Conservation (phyloP, 2,797 vertebrate species). For the Triplophysa yarkandensis region DNA sequence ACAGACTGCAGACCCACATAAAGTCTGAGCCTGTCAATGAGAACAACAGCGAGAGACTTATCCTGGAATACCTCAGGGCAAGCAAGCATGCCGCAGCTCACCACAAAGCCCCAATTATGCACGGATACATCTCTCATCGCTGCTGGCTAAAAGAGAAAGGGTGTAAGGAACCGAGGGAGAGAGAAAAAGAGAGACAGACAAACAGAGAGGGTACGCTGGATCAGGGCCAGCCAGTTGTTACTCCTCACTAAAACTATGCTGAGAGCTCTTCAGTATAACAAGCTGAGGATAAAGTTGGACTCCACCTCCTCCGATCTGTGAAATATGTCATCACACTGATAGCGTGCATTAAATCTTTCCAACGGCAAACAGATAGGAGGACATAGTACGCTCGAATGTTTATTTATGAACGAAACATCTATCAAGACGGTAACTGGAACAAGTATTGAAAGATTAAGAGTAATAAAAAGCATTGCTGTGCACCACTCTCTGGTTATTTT, state of each 20-base stretch:
- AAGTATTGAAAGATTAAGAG: too few species aligned
- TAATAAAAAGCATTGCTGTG: too few species aligned
- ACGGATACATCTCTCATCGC: constrained; percentile 48
- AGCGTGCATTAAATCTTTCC: constrained; percentile 22
- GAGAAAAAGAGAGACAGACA: constrained; percentile 33
- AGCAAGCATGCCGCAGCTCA: constrained; percentile 42
- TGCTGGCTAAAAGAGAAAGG: constrained; percentile 39
- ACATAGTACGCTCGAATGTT: not conserved
- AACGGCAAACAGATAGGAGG: constrained; percentile 5
- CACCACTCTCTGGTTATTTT: too few species aligned
- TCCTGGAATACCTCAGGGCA: constrained; percentile 50
- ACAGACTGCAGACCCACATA: constrained; percentile 59
- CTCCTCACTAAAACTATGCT: constrained; percentile 48
- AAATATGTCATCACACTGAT: constrained; percentile 35
- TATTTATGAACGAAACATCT: not conserved
- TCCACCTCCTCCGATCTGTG: constrained; percentile 41
- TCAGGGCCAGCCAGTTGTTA: constrained; percentile 38
- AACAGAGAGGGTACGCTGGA: constrained; percentile 38
- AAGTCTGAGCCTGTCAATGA: constrained; percentile 49
- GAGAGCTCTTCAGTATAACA: constrained; percentile 10
- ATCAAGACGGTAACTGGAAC: not conserved
- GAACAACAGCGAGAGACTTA: constrained; percentile 26
- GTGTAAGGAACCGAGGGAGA: constrained; percentile 5
- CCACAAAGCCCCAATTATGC: constrained; percentile 48
- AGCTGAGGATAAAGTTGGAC: constrained; percentile 8